Base-by-base conservation (phyloP, 2,797 vertebrate species). In the Mus caroli region DNA sequence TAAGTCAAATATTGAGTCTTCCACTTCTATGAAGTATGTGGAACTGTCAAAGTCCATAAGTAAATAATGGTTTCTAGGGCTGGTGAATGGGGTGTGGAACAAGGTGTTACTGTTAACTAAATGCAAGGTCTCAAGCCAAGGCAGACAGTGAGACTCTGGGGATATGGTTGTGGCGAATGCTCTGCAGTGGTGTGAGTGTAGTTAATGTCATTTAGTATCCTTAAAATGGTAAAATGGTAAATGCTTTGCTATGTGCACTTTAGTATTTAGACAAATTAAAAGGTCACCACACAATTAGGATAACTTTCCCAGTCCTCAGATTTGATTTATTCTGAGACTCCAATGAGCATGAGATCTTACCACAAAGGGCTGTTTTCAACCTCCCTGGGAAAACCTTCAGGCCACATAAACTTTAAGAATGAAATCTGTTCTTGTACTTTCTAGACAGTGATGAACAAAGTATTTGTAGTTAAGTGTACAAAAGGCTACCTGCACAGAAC, bases 351-450 rank as follows among this genome's bases (percentile, higher is more conserved):
- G 9, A 86, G 78, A 84, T 7, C 37, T n/a, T 46, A 80, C 31
- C 19, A 77, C 62, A 93, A 93, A 90, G n/a, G 4, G 62, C 10
- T 15, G 3, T 43, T 85, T 76, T 94, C 34, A 73, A 46, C 75
- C 91, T 94, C 79, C 69, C 14, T 82, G 34, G 95, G 69, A 94
- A 86, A 73, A 88, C 84, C 80, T 88, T 84, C 22, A 93, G 64
- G 62, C 60, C 52, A 43, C 14, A 85, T 73, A n/a, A 26, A 67
- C 76, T 82, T 78, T 71, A 22, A 76, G 84, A 94, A 56, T 88
- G 34, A 14, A 64, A 56, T 19, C 10, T 94, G 82, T 92, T 93
- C 60, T 69, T 22, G 64, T 52, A 90, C 83, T 58, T 83, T 87
- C 75, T 76, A 76, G 37, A 79, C 43, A 12, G 15, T 15, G 3